Conservation (phyloP, 2,888 invertebrate genomes). For the Brachynemurus nebulosus region DNA sequence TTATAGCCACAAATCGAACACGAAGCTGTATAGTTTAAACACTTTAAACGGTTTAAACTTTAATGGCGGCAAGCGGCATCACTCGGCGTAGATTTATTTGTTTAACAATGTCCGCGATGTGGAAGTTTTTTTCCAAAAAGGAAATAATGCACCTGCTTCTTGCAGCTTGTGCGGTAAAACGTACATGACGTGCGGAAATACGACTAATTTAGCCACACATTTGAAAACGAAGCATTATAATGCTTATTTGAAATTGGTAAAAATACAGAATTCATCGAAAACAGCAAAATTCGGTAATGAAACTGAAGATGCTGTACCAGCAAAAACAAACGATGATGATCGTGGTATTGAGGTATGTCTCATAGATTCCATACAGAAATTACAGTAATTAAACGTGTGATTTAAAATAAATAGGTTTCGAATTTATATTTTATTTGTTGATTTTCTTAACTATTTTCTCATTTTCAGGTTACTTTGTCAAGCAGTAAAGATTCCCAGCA, state of each 20-base stretch:
- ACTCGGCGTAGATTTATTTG: not conserved
- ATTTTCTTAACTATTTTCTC: constrained; percentile 9
- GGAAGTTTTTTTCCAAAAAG: not conserved
- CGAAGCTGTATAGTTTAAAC: too few species aligned
- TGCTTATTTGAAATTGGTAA: constrained; percentile 13
- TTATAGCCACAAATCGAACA: too few species aligned
- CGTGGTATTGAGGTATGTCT: too few species aligned
- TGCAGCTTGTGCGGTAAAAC: constrained; percentile 18
- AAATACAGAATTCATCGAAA: constrained; percentile 9
- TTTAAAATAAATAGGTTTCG: too few species aligned
- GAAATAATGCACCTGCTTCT: constrained; percentile 7
- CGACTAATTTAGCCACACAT: constrained; percentile 7
- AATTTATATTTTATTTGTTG: not conserved
- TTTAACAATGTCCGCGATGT: not conserved
- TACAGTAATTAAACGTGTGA: too few species aligned
- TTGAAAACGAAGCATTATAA: constrained; percentile 16
- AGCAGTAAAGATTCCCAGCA: constrained; percentile 11
- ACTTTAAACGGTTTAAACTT: too few species aligned
- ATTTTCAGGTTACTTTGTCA: constrained; percentile 13
- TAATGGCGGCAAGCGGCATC: too few species aligned
- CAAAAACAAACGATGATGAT: not conserved
- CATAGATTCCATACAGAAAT: too few species aligned
- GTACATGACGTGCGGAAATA: constrained; percentile 17
- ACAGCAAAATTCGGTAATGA: not conserved
- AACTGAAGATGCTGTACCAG: not conserved